Percentiles rank a stretch among this genome's conserved stretches.
Conservation (phyloP, 2,888 invertebrate species). For the Lacanobia oleracea region DNA sequence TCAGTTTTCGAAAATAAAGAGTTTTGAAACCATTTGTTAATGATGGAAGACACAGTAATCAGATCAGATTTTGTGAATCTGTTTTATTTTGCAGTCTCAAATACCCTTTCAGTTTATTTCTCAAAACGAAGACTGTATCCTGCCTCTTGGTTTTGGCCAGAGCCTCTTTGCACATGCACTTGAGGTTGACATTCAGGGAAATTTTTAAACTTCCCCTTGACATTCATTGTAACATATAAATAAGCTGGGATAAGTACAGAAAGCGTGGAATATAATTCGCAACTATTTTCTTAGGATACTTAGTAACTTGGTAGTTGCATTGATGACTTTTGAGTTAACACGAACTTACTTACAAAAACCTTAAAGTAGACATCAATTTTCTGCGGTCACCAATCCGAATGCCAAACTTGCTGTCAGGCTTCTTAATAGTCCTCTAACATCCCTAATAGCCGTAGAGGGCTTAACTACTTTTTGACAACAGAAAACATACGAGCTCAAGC, state of each 20-base stretch:
- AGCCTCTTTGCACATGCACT: conserved; percentile 30
- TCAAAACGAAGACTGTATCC: conserved; percentile 1
- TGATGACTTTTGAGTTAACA: not conserved
- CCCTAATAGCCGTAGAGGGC: conserved; percentile 2
- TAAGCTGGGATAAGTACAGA: conserved; percentile 44
- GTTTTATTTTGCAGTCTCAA: not conserved
- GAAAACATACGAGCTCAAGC: conserved; percentile 53
- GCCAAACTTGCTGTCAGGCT: not conserved
- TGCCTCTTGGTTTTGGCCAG: not conserved
- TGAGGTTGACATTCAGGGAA: not conserved
- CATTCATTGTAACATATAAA: conserved; percentile 32
- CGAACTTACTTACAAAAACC: not conserved
- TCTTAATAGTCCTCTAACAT: not conserved
- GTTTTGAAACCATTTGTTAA: not conserved
- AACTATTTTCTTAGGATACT: not conserved
- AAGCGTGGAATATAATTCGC: conserved; percentile 34
- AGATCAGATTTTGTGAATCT: not conserved
- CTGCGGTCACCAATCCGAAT: conserved; percentile 14
- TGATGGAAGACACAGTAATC: too few relatives aligned
- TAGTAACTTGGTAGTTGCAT: not conserved
- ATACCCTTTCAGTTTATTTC: not conserved
- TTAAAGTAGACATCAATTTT: not conserved
- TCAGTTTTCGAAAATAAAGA: conserved; percentile 18
- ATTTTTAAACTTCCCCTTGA: conserved; percentile 3
- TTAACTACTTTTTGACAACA: conserved; percentile 28